Evolutionary conservation across 2,797 vertebrate species (phyloP).

Genomic region (Lates japonicus): DNA sequence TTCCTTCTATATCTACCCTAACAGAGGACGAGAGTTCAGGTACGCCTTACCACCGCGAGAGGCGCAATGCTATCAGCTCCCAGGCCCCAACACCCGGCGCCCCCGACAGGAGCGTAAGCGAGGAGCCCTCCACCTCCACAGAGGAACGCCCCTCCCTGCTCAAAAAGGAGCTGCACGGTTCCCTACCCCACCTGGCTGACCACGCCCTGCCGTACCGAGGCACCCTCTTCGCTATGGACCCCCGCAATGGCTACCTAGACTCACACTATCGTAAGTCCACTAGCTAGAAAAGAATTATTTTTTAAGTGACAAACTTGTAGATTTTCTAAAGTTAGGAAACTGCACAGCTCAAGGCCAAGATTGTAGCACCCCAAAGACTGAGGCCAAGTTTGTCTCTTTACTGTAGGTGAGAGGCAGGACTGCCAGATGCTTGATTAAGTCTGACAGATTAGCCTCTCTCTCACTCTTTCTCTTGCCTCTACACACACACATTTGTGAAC

Average conservation of each 20-base stretch:
- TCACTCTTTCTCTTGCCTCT: constrained; percentile 21
- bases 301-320: constrained; percentile 1
- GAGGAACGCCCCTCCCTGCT: constrained; percentile 95
- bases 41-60: constrained; percentile 94
- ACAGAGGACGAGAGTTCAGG: constrained; percentile 95
- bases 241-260: constrained; percentile 95
- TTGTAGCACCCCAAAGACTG: constrained; percentile 30
- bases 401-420: constrained; percentile 91
- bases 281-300: neutral
- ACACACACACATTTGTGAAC: constrained; percentile 32
- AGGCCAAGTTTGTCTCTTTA: constrained; percentile 59
- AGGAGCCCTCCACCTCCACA: constrained; percentile 97
- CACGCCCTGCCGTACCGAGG: constrained; percentile 94
- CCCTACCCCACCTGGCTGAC: constrained; percentile 93
- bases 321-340: constrained; percentile 41
- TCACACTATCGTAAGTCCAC: constrained; percentile 92
- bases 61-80: constrained; percentile 94
- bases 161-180: constrained; percentile 97
- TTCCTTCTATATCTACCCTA: constrained; percentile 34
- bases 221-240: constrained; percentile 96
- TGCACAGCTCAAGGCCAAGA: constrained; percentile 59
- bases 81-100: constrained; percentile 87
- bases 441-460: constrained; percentile 91
- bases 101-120: constrained; percentile 89
- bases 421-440: constrained; percentile 90